Evolutionary conservation across 2,797 vertebrate species (phyloP), one percentile per base, ranked within the genome.

Genomic region (Parauchenoglanis punctatus): DNA sequence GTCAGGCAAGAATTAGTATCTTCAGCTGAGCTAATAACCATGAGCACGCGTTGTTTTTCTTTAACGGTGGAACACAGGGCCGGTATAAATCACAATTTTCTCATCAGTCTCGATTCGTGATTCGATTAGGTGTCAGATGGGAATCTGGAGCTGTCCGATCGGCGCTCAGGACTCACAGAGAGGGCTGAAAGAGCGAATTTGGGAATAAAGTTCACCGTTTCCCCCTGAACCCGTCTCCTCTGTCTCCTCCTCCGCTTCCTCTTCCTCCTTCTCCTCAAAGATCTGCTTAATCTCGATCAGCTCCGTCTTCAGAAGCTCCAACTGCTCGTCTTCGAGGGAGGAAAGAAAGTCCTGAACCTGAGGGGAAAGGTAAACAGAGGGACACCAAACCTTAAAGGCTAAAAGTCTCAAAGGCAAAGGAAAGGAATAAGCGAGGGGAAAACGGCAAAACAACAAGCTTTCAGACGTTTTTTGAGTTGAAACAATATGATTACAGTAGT

Each of bases 241-340:
- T 83, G 95, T 94, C 20, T 93, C 93, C 80, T 96, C 91, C 40
- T 91, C 93, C 81, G 95, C 94, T 12, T 92, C 93, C 83, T 96
- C 96, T 15, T 95, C 94, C 35, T 96, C 96, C 88, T 93, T 96
- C 82, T 93, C 93, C 91, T 96, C 87, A 90, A 99, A 99, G 93
- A 98, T 95, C 59, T 97, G 96, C 93, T 98, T 99, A 92, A 99
- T 97, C 84, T 95, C 94, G 93, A 99, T 97, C 91, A 99, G 95
- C 91, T 97, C 97, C 86, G 94, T 95, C 95, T 98, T 99, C 87
- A 97, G 78, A 87, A 93, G 93, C 68, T 99, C 97, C 92, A 97
- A 93, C 85, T 96, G 94, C 83, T 98, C 96, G 90, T 95, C 96
- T 67, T 90, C 91, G 90, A 99, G 92, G 1, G 96, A 94, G 88